Base-by-base conservation (phyloP, 2,888 invertebrate species). In the Ophion ellenae region DNA sequence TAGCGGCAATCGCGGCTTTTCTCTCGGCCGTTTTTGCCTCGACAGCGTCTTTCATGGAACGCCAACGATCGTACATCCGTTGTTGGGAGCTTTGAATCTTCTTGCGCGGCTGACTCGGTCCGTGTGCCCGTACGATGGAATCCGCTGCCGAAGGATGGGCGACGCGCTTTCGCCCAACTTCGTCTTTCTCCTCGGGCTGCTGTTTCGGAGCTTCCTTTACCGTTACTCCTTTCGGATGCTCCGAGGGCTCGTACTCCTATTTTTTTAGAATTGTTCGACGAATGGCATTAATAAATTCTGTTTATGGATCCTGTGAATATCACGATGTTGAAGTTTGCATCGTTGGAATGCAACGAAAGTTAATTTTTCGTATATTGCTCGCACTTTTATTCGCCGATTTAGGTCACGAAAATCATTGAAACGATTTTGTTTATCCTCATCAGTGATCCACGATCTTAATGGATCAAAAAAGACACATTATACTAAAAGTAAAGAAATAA, bases 121-220 rank as follows among this genome's bases (percentile, higher is more conserved):
- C 90, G 66, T 88, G 86, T 32, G 89, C 90, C 70, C 92, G 90
- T 1, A 88, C 86, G 10, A 90, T 81, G 45, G 84, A 90, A 5
- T 85, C 81, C 47, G 90, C 90, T 17, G 94, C 93, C 14, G 92
- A 93, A 53, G 94, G 96, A 93, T 97, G 97, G 14, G 98, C 98
- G 66, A 97, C 95, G 90, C 98, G 95, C 90, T 97, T 97, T 91
- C 96, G 97, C 32, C 95, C 95, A 3, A 92, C 76, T 0, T 90
- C 87, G 36, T 93, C 93, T 71, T 91, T 90, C 7, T 86, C 84
- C 45, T 91, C 92, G 47, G 91, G 90, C 2, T 86, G 82, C 71
- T 92, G 91, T 24, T 87, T 87, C 3, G 87, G 40, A 14, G 88
- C 84, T 63, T 90, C 89, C 81, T 90, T 92, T 36, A 88, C 77